phyloP scores from a whole-genome alignment of 2,113 vertebrate genomes.

The Crocuta crocuta region DNA sequence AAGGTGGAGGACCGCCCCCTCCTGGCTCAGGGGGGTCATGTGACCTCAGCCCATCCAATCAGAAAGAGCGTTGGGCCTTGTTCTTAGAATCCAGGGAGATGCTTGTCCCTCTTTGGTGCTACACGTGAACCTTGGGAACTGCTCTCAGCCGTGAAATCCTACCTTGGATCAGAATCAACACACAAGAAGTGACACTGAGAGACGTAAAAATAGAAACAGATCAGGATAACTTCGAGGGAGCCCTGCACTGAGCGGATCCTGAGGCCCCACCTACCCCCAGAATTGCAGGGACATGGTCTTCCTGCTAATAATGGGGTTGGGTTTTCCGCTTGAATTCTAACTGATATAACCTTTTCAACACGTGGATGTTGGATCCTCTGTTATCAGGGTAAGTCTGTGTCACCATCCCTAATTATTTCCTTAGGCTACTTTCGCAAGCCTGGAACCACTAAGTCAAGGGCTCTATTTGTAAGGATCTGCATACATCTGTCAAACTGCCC shows the following conservation, averaged over 20 bases:
- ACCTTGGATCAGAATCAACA: not conserved
- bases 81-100: not conserved
- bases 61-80: not conserved
- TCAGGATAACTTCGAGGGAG: not conserved
- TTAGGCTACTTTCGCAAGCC: not conserved
- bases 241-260: not conserved
- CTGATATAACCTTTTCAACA: not conserved
- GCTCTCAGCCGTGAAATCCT: not conserved
- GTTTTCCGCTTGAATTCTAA: not conserved
- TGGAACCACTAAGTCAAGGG: not conserved
- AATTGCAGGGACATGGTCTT: not conserved
- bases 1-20: not conserved
- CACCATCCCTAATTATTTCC: not conserved
- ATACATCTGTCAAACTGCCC: not conserved
- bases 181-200: not conserved
- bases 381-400: not conserved
- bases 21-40: not conserved
- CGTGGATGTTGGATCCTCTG: not conserved
- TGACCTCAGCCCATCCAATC: not conserved
- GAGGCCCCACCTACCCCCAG: not conserved
- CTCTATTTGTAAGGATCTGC: conserved; percentile 37
- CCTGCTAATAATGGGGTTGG: not conserved
- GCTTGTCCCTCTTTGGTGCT: not conserved
- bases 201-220: not conserved
- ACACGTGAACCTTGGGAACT: not conserved